Percentiles rank a stretch among this genome's conserved stretches.
These are phyloP conservation scores for Thecophora atra DNA, from an alignment of 2,888 invertebrate species.

Conservation along the genomic window DNA sequence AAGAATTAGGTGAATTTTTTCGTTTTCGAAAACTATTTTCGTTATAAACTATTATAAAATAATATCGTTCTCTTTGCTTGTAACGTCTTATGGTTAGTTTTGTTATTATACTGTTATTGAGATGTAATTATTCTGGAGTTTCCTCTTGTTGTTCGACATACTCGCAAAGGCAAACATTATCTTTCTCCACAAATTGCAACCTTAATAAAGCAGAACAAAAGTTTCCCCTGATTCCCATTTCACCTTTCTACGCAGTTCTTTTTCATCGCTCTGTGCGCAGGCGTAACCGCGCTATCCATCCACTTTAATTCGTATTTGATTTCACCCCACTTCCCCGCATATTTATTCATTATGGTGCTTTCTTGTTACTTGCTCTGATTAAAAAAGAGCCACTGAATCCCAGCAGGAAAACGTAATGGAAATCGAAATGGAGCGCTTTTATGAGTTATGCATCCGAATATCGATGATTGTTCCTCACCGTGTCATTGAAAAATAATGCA, in stretches of 20 bases:
- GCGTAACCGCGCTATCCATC: conserved; percentile 15
- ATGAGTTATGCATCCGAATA: no score
- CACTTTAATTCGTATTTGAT: conserved; percentile 22
- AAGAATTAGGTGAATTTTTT: no score
- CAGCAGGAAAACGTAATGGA: no score
- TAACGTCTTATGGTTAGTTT: no score
- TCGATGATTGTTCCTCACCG: no score
- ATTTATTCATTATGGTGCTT: background rate
- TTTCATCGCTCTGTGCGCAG: conserved; percentile 16
- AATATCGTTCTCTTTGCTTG: no score
- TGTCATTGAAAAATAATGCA: no score
- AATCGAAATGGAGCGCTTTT: no score
- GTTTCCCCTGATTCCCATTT: conserved; percentile 10
- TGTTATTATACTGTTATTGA: no score
- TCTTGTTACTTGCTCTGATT: conserved; percentile 29
- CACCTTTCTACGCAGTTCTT: background rate
- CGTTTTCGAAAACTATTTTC: no score
- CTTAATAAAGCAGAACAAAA: background rate
- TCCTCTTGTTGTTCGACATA: background rate
- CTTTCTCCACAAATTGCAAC: conserved; percentile 18
- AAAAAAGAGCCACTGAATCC: background rate
- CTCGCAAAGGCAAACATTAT: conserved; percentile 14
- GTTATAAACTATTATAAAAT: no score
- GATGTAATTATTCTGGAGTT: background rate
- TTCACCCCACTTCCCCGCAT: conserved; percentile 1